Evolutionary conservation across 2,888 invertebrate species (phyloP), one percentile per base, ranked within the genome.

Genomic region (Phalera bucephala): DNA sequence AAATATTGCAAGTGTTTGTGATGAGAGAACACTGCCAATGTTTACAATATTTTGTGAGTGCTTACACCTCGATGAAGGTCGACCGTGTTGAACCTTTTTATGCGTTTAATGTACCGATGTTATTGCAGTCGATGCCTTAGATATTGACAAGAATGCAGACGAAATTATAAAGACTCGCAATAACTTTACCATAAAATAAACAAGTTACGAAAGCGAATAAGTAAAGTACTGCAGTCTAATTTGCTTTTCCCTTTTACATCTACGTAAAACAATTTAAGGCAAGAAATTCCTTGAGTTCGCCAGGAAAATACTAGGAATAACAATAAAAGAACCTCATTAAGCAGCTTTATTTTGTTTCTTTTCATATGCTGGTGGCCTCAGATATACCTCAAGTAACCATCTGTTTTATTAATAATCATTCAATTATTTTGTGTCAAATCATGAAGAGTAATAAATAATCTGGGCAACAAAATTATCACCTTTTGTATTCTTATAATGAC

Each of bases 31-130:
- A 25, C 34, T 52, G 46, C 36, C 55, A 43, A 49, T 57, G 56
- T 57, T 59, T 59, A 57, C 55, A 17, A 3, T 55, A 43, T 46
- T 55, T 46, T 44, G 52, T 46, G 40, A 49, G 31, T 52, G 59
- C 43, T 40, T 49, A 56, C 48, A 50, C 44, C 51, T 55, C 45
- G 39, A 39, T 27, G 47, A 55, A 61, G 55, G 59, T 48, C 46
- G 40, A 36, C 37, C 22, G 28, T 28, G 45, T 55, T 45, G 50
- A 27, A 40, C 42, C 37, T 52, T 53, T 51, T 45, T 41, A 46
- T 44, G 52, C 48, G 44, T 39, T 39, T 44, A 47, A 34, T 36
- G 36, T 25, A 37, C 31, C 36, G 27, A 36, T 40, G 31, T 32
- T 38, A 44, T 30, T 45, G 22, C 31, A 45, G 9, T 7, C 32